A percentile compares a stretch with the other conserved stretches of the same genome.
phyloP scores from a whole-genome alignment of 2,113 vertebrate species.

The Callocephalon fimbriatum region DNA sequence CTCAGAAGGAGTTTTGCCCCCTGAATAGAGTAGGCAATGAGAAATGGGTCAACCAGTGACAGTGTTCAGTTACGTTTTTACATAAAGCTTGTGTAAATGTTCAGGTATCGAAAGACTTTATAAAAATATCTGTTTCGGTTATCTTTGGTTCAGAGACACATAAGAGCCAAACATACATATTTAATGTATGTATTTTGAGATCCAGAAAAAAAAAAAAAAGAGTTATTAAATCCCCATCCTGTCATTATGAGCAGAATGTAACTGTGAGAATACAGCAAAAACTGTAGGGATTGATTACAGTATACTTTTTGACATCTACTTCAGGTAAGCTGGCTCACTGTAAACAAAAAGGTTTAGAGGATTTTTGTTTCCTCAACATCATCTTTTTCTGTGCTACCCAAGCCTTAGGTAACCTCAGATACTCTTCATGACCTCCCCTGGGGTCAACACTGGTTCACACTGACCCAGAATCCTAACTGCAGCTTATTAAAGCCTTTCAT shows the following conservation, averaged over 20 bases:
- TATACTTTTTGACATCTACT: neutral
- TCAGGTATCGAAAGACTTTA: neutral
- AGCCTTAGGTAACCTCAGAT: neutral
- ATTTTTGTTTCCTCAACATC: neutral
- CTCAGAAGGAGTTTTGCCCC: conserved; percentile 41
- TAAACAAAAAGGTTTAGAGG: neutral
- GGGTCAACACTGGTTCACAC: neutral
- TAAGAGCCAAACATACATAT: neutral
- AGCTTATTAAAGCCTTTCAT: conserved; percentile 19
- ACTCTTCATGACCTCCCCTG: neutral
- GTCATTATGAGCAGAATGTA: neutral
- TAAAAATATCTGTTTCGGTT: neutral
- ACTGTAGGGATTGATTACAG: neutral
- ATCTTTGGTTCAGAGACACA: neutral
- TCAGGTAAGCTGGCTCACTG: neutral
- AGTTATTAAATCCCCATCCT: neutral
- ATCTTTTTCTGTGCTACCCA: neutral
- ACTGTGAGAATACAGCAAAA: neutral
- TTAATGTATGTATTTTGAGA: neutral
- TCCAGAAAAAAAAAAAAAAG: neutral
- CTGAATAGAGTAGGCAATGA: neutral
- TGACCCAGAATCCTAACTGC: neutral
- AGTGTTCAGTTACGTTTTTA: neutral
- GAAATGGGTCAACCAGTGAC: conserved; percentile 47
- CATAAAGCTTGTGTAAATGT: neutral